Evolutionary conservation across 37 sponge, comb jelly and placozoan genomes (phyloP).

Genomic region (Bolinopsis microptera): DNA sequence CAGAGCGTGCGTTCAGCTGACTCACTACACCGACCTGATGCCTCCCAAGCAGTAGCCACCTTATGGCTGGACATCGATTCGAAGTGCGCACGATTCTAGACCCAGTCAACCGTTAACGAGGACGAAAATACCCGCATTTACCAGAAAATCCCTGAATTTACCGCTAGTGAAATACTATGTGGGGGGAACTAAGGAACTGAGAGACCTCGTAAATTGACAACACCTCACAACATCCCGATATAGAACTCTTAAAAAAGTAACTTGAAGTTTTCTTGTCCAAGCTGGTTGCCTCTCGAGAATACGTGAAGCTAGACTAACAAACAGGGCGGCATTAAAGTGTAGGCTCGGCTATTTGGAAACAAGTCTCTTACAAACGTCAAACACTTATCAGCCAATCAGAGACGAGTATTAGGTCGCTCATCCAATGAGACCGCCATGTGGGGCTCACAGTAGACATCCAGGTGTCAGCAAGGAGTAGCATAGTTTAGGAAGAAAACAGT

Average conservation of each 20-base stretch:
- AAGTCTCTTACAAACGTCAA: not conserved
- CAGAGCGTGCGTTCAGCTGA: not conserved
- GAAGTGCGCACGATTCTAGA: not conserved
- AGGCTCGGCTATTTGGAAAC: not conserved
- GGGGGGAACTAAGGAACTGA: not conserved
- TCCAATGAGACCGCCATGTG: not conserved
- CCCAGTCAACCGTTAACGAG: not conserved
- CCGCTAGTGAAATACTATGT: not conserved
- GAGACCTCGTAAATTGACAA: not conserved
- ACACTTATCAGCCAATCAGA: not conserved
- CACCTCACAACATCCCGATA: too few species aligned
- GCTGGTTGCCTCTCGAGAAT: not conserved
- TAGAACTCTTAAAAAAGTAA: not conserved
- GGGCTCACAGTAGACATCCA: not conserved
- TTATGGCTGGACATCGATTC: not conserved
- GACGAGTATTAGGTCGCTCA: not conserved
- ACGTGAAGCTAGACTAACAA: not conserved
- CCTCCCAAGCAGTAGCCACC: not conserved
- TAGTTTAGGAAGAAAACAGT: not conserved
- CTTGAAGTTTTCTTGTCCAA: not conserved
- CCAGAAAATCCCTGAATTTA: not conserved
- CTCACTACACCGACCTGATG: not conserved
- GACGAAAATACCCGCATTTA: too few species aligned
- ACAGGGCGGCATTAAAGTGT: not conserved
- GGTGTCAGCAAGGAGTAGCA: too few species aligned